Percentiles rank a stretch among this genome's conserved stretches.
Evolutionary conservation across 2,113 vertebrate genomes (phyloP).

Genomic region (Bubalus kerabau): DNA sequence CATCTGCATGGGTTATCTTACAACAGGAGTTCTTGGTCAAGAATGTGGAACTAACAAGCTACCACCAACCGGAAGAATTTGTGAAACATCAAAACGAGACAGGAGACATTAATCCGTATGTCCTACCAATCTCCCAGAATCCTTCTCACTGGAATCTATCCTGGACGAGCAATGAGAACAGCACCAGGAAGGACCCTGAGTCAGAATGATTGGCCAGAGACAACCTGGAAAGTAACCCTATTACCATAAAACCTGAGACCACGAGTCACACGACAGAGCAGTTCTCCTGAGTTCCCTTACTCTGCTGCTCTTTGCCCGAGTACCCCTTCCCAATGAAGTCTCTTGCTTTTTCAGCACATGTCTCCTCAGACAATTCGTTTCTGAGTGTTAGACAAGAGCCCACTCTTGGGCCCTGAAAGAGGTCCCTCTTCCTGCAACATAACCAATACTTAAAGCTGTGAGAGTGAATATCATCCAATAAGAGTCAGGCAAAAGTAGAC

Average conservation of each 20-base stretch:
- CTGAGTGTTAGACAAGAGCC: neutral
- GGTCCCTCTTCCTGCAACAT: neutral
- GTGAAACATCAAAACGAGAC: neutral
- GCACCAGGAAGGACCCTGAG: neutral
- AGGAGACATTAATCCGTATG: neutral
- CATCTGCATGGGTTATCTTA: neutral
- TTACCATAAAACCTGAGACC: neutral
- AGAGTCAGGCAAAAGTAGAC: neutral
- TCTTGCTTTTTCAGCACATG: neutral
- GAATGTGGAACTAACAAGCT: neutral
- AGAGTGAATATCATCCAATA: neutral
- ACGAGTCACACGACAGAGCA: neutral
- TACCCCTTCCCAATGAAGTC: neutral
- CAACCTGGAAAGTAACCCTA: neutral
- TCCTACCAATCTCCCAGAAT: neutral
- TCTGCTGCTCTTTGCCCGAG: neutral
- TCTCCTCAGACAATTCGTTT: neutral
- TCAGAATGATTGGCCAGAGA: neutral
- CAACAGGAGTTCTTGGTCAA: neutral
- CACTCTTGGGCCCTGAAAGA: neutral
- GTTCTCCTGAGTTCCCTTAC: neutral
- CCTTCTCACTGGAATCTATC: neutral
- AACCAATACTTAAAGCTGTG: neutral
- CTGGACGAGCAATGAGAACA: neutral
- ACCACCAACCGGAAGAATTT: neutral